Evolutionary conservation across 2,113 vertebrate species (phyloP), one percentile per base, ranked within the genome.

Genomic region (Channa maculata): DNA sequence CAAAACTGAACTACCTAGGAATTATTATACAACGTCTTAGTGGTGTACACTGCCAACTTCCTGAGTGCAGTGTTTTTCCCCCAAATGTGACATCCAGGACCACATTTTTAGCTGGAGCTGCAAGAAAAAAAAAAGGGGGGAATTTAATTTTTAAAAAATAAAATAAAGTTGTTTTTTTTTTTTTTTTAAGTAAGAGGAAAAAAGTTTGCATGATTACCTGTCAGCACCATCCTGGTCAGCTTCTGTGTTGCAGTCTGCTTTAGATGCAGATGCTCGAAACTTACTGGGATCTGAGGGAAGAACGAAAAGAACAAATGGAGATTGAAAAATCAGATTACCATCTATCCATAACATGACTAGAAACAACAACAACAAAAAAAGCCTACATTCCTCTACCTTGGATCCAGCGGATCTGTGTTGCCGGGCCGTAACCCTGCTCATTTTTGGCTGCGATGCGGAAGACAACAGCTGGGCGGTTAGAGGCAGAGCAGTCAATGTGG

Each of bases 401-500:
- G 52, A 99, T 96, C 98, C 98, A 99, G 84, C 98, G 96, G 82
- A 99, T 98, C 89, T 99, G 98, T 0, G 98, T 99, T 2, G 98
- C 97, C 0, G 98, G 98, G 65, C 98, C 98, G 0, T 99, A 99
- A 54, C 98, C 98, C 48, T 98, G 95, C 79, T 99, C 98, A 0
- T 99, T 99, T 91, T 98, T 98, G 5, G 98, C 98, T 0, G 98
- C 98, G 62, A 99, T 99, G 74, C 98, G 94, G 92, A 99, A 98
- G 66, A 99, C 96, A 0, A 99, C 94, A 3, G 98, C 98, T 0
- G 98, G 98, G 3, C 96, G 92, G 83, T 88, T 91, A 36, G 89
- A 84, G 57, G 96, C 96, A 0, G 95, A 96, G 88, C 94, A 96
- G 92, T 99, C 98, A 0, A 99, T 95, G 2, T 98, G 96, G 0